Conservation (phyloP, 1,140 invertebrate genomes). For the Pissodes strobi region DNA sequence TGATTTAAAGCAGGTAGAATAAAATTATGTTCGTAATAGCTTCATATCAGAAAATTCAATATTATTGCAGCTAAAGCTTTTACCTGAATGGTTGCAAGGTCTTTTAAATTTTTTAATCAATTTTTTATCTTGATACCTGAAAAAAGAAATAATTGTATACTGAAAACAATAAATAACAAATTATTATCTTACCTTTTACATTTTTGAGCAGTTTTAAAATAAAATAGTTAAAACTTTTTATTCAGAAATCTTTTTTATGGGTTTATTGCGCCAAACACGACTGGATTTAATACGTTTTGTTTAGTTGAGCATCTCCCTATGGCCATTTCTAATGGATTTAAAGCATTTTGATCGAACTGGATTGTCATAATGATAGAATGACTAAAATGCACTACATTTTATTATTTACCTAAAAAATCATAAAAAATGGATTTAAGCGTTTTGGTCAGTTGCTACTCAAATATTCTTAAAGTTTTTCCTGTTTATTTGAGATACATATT, state of each 20-base stretch:
- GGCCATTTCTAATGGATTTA: too few species aligned
- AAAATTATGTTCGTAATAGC: background rate
- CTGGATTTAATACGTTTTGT: too few species aligned
- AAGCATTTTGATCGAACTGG: too few species aligned
- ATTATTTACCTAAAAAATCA: too few species aligned
- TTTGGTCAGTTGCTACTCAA: too few species aligned
- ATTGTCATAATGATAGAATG: too few species aligned
- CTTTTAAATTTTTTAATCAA: slow-evolving; percentile 2
- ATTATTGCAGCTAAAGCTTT: slow-evolving; percentile 2
- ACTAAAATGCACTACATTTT: too few species aligned
- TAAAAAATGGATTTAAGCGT: too few species aligned
- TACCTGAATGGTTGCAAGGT: slow-evolving; percentile 7
- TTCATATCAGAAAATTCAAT: background rate
- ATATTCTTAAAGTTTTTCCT: too few species aligned
- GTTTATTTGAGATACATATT: too few species aligned
- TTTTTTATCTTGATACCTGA: slow-evolving; percentile 2
- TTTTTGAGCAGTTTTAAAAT: background rate
- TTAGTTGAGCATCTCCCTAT: too few species aligned
- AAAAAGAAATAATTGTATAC: background rate
- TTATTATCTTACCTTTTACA: slow-evolving; percentile 8
- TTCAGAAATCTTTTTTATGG: background rate
- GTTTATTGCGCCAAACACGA: too few species aligned
- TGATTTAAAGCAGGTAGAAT: background rate
- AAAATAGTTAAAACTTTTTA: background rate
- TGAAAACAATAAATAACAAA: background rate